Evolutionary conservation across 2,888 invertebrate species (phyloP), one percentile per base, ranked within the genome.

Genomic region (Phengaris arion): DNA sequence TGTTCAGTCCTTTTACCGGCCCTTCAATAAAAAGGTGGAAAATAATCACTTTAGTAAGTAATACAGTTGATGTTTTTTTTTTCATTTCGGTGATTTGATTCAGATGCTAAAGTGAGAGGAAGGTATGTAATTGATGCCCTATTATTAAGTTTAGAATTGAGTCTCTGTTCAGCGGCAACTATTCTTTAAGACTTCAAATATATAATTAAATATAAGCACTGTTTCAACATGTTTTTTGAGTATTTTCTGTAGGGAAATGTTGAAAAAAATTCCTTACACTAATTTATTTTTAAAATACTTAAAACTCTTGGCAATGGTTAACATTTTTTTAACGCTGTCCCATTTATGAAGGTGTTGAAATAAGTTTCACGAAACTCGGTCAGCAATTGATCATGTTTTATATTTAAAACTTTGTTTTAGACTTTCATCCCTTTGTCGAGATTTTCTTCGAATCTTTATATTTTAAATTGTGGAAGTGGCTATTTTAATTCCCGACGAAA

Each of bases 1-100:
- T 68, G 80, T 69, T 69, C 48, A 69, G 48, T 69, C 5, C 8
- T 69, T 64, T 69, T 48, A 69, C 6, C 8, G 8, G 46, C 69
- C 68, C 22, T 48, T 69, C 69, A 69, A 48, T 69, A 69, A 69
- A 48, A 48, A 15, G 69, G n/a, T 69, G 69, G 69, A n/a, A 69
- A 64, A 64, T 69, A 48, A 48, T 69, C 46, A n/a, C 48, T 69
- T 9, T n/a, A 69, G 22, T 69, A 48, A 46, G 22, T 48, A 48
- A 69, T 69, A 69, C 64, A 15, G 64, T 64, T 64, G 64, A 64
- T 45, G 35, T 13, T 64, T 13, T 13, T 45, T 64, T 9, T 64
- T 64, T 64, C 10, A 22, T 10, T 22, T 22, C 8, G 0, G 22
- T 9, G 5, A 35, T 35, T 64, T 64, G 15, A 64, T 12, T 59